Evolutionary conservation across 2,888 invertebrate species (phyloP), one percentile per base, ranked within the genome.

Genomic region (Leptopilina drosophilae): DNA sequence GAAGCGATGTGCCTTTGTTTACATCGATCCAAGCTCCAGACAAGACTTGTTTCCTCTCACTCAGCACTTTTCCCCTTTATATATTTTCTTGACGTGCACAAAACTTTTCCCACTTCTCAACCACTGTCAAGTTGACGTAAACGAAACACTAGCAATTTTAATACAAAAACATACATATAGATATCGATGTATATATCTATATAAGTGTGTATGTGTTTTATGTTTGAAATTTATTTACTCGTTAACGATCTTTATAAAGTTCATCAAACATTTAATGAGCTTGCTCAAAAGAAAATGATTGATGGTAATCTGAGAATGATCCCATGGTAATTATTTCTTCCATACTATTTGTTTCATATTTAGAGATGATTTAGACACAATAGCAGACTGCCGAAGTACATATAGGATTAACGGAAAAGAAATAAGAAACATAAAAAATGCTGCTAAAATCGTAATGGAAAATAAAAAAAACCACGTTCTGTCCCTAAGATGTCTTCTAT

Each of bases 1-100:
- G 73, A 73, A 73, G n/a, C 40, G 56, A 73, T 73, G 56, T 33
- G 4, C 56, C 73, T 56, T 73, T 73, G 73, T 73, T 73, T 56
- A 73, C 73, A 56, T 73, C 73, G 56, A 73, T 9, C 11, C 56
- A 6, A 14, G 56, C 33, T 73, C 56, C 56, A 73, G 40, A 56
- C 33, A 33, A 56, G 56, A 56, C 73, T 53, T 73, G 14, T 33
- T 62, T 73, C 33, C 73, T 53, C 73, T 53, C 8, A 49, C 56
- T 56, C 73, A 73, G 73, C 73, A 56, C 15, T 73, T 73, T 73
- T 73, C 14, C 9, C 33, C 56, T 73, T 40, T 56, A 49, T 49
- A 49, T 49, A 49, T 49, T 49, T 49, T 49, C 49, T 49, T 49
- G 49, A 12, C 12, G 49, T 49, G 49, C 49, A 49, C 49, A 49